Evolutionary conservation across 2,888 invertebrate species (phyloP), one percentile per base, ranked within the genome.

Genomic region (Nymphalis urticae): DNA sequence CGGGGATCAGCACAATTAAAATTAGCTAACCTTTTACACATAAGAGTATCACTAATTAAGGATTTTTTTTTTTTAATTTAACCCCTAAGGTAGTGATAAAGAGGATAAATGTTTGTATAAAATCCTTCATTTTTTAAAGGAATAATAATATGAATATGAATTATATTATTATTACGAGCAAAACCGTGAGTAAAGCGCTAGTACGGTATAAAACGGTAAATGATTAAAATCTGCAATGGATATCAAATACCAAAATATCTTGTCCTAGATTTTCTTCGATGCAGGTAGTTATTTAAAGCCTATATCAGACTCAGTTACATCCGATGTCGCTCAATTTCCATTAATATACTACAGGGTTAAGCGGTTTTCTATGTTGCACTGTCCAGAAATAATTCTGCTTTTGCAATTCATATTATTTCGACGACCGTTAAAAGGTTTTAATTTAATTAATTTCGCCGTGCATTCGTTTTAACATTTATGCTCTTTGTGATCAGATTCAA

Each of bases 261-360:
- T 90, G 92, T 87, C 89, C 92, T 81, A 91, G 87, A 90, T 92
- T 82, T 81, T 78, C 66, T 68, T 66, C 71, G 72, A 64, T 67
- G 66, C 79, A 76, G 77, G 78, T 82, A 82, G 82, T 81, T 83
- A 78, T 79, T 73, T 71, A 64, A 72, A 69, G 73, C 82, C 89
- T 89, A 91, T 88, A 90, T 84, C 82, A 82, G 83, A 80, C 80
- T 68, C 76, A 75, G 85, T 83, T 84, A 86, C 89, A 89, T 78
- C 81, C 82, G 80, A 85, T 86, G 89, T 87, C 92, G 82, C 87
- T 92, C 91, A 92, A 92, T 92, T 92, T 90, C 91, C 92, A 92
- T 92, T 92, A 92, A 87, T 88, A 86, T 82, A 82, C 85, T 84
- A 86, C 82, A 82, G 72, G 87, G 88, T 88, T 92, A 90, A 92